These are phyloP conservation scores for Edolisoma coerulescens DNA, from an alignment of 2,113 vertebrate genomes.

Conservation along the genomic window DNA sequence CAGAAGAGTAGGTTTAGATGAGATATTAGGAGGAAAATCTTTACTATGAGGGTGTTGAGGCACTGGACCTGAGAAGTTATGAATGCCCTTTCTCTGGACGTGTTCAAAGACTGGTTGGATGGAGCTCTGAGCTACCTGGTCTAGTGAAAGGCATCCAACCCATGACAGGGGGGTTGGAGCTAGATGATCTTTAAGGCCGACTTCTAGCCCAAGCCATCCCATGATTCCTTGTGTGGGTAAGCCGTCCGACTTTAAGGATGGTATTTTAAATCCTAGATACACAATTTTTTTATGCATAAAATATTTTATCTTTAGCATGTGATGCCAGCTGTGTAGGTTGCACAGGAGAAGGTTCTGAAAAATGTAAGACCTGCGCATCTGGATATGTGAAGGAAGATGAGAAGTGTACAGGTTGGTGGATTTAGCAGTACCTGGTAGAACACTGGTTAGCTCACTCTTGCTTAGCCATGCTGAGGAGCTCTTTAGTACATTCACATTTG, in stretches of 20 bases:
- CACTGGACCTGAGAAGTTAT: not conserved
- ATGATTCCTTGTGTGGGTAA: not conserved
- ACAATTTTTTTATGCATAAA: not conserved
- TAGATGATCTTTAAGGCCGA: not conserved
- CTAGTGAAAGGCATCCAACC: not conserved
- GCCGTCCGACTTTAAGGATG: not conserved
- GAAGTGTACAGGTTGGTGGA: slow-evolving; percentile 80
- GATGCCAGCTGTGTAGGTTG: slow-evolving; percentile 83
- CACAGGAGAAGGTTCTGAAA: slow-evolving; percentile 78
- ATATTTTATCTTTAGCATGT: slow-evolving; percentile 74
- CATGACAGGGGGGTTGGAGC: not conserved
- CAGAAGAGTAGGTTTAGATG: not conserved
- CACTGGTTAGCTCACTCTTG: not conserved
- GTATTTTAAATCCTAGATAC: not conserved
- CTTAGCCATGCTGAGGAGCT: not conserved
- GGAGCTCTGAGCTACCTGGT: not conserved
- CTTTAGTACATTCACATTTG: accelerated
- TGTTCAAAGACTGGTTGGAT: not conserved
- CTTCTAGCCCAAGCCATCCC: not conserved
- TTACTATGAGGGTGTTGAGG: not conserved
- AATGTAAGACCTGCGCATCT: slow-evolving; percentile 76
- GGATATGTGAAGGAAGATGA: slow-evolving; percentile 78
- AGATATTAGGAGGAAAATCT: not conserved
- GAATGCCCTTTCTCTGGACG: not conserved
- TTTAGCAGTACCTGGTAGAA: not conserved